These are phyloP conservation scores for Shargacucullia verbasci DNA, from an alignment of 2,888 invertebrate genomes.

Conservation along the genomic window DNA sequence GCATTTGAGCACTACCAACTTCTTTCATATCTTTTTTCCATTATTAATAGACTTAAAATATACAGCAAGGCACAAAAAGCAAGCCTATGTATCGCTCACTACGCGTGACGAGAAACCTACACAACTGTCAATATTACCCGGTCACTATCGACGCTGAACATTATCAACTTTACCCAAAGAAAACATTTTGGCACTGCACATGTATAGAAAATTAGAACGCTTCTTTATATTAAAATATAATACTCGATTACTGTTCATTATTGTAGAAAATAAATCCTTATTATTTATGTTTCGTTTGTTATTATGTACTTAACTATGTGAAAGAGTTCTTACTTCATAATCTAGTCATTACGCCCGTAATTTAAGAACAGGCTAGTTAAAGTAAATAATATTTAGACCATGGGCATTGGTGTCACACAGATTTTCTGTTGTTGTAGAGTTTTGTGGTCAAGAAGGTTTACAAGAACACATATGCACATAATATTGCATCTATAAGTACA, in stretches of 20 bases:
- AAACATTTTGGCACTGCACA: constrained; percentile 78
- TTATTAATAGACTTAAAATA: constrained; percentile 8
- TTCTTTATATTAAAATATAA: constrained; percentile 65
- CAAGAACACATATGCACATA: no score
- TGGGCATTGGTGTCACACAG: no score
- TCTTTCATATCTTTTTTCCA: not conserved
- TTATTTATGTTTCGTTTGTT: constrained; percentile 35
- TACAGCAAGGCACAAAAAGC: constrained; percentile 46
- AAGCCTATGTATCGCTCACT: constrained; percentile 13
- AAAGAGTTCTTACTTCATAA: constrained; percentile 13
- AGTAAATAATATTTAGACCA: no score
- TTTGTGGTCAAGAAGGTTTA: no score
- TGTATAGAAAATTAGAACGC: constrained; percentile 72
- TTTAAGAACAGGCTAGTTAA: no score
- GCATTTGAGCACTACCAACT: constrained; percentile 9
- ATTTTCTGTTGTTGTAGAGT: no score
- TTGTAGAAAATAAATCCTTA: constrained; percentile 60
- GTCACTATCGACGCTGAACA: constrained; percentile 19
- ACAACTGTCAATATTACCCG: constrained; percentile 16
- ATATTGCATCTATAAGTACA: no score
- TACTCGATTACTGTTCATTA: constrained; percentile 66
- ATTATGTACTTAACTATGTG: constrained; percentile 24
- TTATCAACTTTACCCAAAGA: constrained; percentile 27
- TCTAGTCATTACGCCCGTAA: no score
- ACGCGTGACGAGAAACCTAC: constrained; percentile 5